Conservation (phyloP, 2,113 vertebrate genomes). For the Prunella fulvescens region DNA sequence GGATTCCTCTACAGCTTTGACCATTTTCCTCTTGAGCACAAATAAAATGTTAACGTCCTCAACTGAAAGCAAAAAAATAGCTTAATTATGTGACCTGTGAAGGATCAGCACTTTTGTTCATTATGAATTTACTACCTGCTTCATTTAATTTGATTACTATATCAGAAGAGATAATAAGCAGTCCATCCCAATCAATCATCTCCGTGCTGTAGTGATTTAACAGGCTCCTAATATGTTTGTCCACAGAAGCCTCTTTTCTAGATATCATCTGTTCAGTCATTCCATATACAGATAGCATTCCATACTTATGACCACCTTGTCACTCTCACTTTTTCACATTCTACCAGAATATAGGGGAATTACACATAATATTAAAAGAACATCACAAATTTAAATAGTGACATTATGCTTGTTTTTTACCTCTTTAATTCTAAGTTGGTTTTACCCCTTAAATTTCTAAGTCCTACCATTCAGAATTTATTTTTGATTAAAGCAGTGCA, state of each 20-base stretch:
- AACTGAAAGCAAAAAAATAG: not conserved
- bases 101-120: not conserved
- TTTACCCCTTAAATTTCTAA: not conserved
- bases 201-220: not conserved
- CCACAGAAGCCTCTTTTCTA: not conserved
- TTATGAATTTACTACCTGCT: not conserved
- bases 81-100: not conserved
- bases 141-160: not conserved
- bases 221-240: not conserved
- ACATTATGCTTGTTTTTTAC: not conserved
- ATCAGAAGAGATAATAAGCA: not conserved
- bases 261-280: not conserved
- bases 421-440: not conserved
- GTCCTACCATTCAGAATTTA: not conserved
- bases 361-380: not conserved
- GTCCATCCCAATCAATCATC: not conserved
- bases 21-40: not conserved
- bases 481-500: not conserved
- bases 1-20: not conserved
- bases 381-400: not conserved
- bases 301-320: not conserved
- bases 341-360: not conserved
- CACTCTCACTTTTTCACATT: not conserved
- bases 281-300: fast-evolving
- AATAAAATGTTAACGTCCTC: not conserved